Base-by-base conservation (phyloP, 1,140 invertebrate genomes). In the Cecropterus lyciades region DNA sequence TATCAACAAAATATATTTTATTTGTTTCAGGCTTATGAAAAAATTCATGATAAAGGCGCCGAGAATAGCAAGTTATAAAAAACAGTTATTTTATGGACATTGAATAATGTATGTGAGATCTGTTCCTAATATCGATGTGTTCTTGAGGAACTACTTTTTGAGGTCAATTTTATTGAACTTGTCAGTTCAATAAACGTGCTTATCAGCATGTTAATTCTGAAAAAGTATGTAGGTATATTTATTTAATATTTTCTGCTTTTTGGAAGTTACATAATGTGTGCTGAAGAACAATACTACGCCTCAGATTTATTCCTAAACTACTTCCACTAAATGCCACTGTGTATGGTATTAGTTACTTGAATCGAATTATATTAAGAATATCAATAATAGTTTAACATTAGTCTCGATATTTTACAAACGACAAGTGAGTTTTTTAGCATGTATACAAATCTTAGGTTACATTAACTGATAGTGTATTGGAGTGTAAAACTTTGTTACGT, bases 321-420 rank as follows among this genome's bases (percentile, higher is more conserved):
- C 49, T 68, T 59, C 59, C 51, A 65, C 43, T 57, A 53, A 27
- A 60, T 20, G 42, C 60, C 15, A 27, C 11, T 15, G 40, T 52
- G 48, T 53, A 65, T 48, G 43, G 65, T 75, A 77, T 65, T 75
- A 70, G 66, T 69, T 78, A 67, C 56, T 75, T 27, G 70, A 71
- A 66, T 64, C 53, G 65, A 76, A 77, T 72, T 79, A 73, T 74
- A 66, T 81, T 82, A 82, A 79, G 77, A 70, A 75, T 79, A 79
- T 67, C 43, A 59, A 75, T 71, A 16, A 69, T 69, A 63, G 68
- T 53, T 30, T 76, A 73, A 66, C 63, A 62, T 24, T 43, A 59
- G 60, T 66, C 60, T 63, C 56, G 65, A 64, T 62, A 14, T 76
- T 71, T 73, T 70, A 75, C 67, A 77, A 80, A 80, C 53, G 71